Base-by-base conservation (phyloP, 2,113 vertebrate species). In the Colistium nudipinnis region DNA sequence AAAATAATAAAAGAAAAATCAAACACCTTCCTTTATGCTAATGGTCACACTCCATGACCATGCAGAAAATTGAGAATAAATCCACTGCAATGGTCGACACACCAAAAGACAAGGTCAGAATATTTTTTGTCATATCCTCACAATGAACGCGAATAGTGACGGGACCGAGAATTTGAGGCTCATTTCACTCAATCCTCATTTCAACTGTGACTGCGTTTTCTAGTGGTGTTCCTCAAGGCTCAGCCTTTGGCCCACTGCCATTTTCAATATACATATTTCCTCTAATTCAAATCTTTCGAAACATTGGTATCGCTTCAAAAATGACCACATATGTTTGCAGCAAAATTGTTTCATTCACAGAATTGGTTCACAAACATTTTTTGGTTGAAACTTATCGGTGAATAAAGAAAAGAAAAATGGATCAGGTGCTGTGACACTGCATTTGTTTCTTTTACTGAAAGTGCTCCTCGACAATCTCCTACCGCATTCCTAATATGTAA, bases 391-490 rank as follows among this genome's bases (percentile, higher is more conserved):
- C 39, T 41, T 17, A 8, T 41, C 17, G n/a, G 16, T n/a, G 39
- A 17, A 41, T 41, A n/a, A 17, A 41, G 7, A n/a, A 14, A 7
- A 13, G 45, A 48, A 24, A 49, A 28, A 16, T n/a, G n/a, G 25
- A 30, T 13, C 22, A 49, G 17, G 16, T 8, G 9, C 7, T 16
- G 28, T 62, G 67, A 75, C 2, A 20, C 65, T 59, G 51, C 47
- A 12, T 71, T 74, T 63, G 52, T 72, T 17, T 44, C 59, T 61
- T 41, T n/a, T n/a, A n/a, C n/a, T n/a, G n/a, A n/a, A n/a, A n/a
- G n/a, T n/a, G n/a, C n/a, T n/a, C n/a, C n/a, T n/a, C n/a, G n/a
- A n/a, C n/a, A n/a, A n/a, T n/a, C n/a, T n/a, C n/a, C n/a, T n/a
- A n/a, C n/a, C n/a, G n/a, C n/a, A n/a, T n/a, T n/a, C n/a, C n/a